Base-by-base conservation (phyloP, 2,113 vertebrate species). In the Carassius carassius region DNA sequence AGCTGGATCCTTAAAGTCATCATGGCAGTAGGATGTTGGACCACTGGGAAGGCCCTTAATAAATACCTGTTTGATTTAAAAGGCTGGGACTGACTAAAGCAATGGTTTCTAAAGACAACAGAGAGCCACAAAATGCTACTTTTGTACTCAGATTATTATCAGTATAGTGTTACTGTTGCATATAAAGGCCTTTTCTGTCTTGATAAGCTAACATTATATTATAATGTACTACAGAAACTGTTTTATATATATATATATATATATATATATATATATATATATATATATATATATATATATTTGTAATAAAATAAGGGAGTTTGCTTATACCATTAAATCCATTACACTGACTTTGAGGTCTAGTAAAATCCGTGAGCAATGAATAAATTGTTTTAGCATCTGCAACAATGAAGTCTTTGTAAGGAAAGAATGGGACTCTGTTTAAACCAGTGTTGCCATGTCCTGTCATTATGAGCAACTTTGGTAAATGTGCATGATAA, bases 21-120 rank as follows among this genome's bases (percentile, higher is more conserved):
- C 47, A 83, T 92, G 89, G 86, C 88, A 14, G 23, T 93, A 29
- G 94, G 95, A 19, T 95, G 93, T 70, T 93, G 91, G 92, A 88
- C 88, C 9, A 93, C 92, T 13, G 89, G 89, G 19, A 80, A 1
- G 69, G 93, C 92, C 25, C 92, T 95, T 1, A 21, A 69, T 16
- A 90, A 51, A 60, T 94, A 92, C 84, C 88, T 92, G 44, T 86
- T 90, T 87, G 93, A 95, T 72, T 85, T 94, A 23, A 88, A 86
- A 12, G 37, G 32, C 12, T 89, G 86, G 87, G 74, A 92, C 83
- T 78, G 63, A 87, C 51, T n/a, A 49, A 60, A 32, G 54, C 29
- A 23, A 41, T 85, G 90, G 3, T 72, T 84, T 16, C 76, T 72
- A 67, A 63, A 63, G n/a, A 25, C 17, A 47, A 47, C n/a, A 4